These are phyloP conservation scores for Glossophaga mutica DNA, from an alignment of 2,797 vertebrate genomes.

Conservation along the genomic window DNA sequence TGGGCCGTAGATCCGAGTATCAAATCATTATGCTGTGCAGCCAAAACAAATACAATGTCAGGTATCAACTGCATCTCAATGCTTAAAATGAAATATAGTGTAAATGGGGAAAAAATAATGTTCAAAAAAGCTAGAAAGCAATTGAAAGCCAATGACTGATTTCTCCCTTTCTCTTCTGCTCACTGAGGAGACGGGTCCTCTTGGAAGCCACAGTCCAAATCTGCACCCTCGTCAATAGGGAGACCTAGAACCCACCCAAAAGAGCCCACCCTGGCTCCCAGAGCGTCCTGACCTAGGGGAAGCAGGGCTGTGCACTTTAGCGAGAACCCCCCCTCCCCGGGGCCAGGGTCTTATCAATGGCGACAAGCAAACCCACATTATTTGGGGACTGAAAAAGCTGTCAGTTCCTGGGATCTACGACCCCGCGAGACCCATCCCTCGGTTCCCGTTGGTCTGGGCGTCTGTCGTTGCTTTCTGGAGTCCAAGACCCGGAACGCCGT, in stretches of 20 bases:
- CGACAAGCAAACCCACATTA: neutral
- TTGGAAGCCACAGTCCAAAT: neutral
- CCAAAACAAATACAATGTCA: neutral
- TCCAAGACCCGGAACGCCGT: no score
- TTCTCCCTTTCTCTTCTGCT: neutral
- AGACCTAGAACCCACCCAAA: neutral
- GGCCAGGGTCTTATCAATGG: neutral
- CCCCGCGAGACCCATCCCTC: neutral
- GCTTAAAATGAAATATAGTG: neutral
- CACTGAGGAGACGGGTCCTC: neutral
- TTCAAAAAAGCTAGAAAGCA: neutral
- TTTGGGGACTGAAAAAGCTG: neutral
- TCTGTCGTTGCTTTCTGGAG: neutral
- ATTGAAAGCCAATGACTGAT: neutral
- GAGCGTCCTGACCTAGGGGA: neutral
- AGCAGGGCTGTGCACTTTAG: neutral
- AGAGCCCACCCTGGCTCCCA: neutral
- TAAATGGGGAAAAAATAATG: neutral
- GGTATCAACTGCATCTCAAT: neutral
- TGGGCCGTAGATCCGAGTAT: neutral
- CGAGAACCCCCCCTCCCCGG: rapidly evolving
- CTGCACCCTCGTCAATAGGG: neutral
- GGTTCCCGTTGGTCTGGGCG: neutral
- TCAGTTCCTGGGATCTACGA: neutral
- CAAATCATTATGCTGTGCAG: neutral